phyloP scores from a whole-genome alignment of 2,888 invertebrate species.

The Gnatocerus cornutus region DNA sequence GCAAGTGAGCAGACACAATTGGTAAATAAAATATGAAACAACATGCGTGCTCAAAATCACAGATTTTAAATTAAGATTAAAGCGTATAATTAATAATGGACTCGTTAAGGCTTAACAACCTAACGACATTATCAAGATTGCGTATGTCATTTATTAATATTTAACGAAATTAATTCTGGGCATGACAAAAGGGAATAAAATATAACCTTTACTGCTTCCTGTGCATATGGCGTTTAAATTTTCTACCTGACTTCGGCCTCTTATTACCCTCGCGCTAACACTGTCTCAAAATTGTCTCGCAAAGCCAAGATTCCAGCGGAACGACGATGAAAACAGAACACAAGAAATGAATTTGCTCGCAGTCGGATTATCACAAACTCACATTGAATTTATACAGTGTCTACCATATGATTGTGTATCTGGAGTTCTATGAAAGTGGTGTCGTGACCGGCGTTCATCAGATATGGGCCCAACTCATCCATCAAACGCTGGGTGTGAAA shows the following conservation, averaged over 20 bases:
- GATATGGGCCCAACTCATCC: conserved; percentile 69
- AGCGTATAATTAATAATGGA: conserved; percentile 68
- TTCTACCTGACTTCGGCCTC: conserved; percentile 63
- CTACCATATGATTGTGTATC: conserved; percentile 62
- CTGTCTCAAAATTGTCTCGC: conserved; percentile 28
- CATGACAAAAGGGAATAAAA: conserved; percentile 68
- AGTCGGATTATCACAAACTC: conserved; percentile 48
- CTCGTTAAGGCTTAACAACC: conserved; percentile 67
- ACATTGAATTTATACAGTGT: conserved; percentile 51
- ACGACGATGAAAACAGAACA: conserved; percentile 34
- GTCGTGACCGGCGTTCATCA: conserved; percentile 71
- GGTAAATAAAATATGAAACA: conserved; percentile 54
- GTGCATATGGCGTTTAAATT: conserved; percentile 65
- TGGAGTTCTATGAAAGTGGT: conserved; percentile 65
- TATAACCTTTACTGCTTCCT: conserved; percentile 67
- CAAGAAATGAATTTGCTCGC: conserved; percentile 41
- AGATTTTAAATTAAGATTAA: conserved; percentile 70
- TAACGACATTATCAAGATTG: conserved; percentile 70
- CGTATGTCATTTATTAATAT: conserved; percentile 70
- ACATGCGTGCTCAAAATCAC: conserved; percentile 66
- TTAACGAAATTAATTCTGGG: conserved; percentile 68
- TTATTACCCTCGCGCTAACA: conserved; percentile 43
- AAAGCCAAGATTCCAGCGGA: conserved; percentile 16
- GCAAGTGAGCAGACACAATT: conserved; percentile 40
- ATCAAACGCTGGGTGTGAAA: conserved; percentile 71